These are phyloP conservation scores for Lymantria monacha DNA, from an alignment of 2,888 invertebrate genomes.

Conservation along the genomic window DNA sequence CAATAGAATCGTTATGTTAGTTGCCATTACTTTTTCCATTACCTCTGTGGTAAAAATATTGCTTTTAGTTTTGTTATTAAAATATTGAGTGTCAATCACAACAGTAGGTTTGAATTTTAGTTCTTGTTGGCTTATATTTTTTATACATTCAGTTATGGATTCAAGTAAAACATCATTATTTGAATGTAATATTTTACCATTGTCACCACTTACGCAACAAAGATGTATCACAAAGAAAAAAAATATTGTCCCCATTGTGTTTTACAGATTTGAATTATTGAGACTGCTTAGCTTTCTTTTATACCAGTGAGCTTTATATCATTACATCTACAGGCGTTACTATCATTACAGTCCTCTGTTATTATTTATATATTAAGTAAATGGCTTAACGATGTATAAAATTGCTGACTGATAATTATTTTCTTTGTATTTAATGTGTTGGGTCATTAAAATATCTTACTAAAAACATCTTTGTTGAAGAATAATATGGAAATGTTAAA, in stretches of 20 bases:
- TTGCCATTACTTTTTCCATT: slow-evolving; percentile 17
- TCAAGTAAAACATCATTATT: not conserved
- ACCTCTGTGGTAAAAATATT: slow-evolving; percentile 25
- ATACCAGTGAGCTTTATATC: too few species aligned
- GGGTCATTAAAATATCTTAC: too few species aligned
- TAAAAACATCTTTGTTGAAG: too few species aligned
- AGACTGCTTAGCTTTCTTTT: too few species aligned
- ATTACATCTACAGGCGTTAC: too few species aligned
- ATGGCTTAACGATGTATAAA: too few species aligned
- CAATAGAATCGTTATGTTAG: slow-evolving; percentile 23
- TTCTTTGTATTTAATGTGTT: too few species aligned
- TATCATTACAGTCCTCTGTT: too few species aligned
- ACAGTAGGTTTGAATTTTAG: slow-evolving; percentile 29
- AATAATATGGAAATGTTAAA: too few species aligned
- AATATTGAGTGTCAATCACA: slow-evolving; percentile 19
- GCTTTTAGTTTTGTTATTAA: slow-evolving; percentile 7
- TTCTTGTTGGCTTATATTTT: slow-evolving; percentile 21
- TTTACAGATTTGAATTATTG: too few species aligned
- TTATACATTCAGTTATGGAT: slow-evolving; percentile 30
- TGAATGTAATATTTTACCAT: not conserved
- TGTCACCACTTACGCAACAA: not conserved
- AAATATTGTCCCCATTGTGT: not conserved
- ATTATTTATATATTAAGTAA: too few species aligned
- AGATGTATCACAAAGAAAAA: not conserved
- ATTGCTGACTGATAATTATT: too few species aligned